phyloP scores from a whole-genome alignment of 2,113 vertebrate species.

The Zootoca vivipara region DNA sequence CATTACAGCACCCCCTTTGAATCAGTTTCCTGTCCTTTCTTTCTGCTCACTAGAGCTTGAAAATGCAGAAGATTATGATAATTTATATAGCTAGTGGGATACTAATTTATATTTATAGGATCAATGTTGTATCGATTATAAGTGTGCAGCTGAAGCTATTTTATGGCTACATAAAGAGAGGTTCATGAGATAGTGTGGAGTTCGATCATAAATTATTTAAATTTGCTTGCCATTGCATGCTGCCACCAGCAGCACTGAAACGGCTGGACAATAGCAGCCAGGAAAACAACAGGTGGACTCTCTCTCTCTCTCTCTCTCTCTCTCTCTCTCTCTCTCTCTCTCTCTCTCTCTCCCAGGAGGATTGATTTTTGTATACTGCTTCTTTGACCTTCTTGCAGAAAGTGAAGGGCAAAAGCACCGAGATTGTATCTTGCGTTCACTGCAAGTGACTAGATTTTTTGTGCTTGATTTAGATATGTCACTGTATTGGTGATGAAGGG shows the following conservation, averaged over 20 bases:
- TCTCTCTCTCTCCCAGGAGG: background rate
- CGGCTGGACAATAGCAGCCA: background rate
- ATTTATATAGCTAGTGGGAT: background rate
- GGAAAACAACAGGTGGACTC: background rate
- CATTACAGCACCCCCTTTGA: background rate
- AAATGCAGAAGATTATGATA: background rate
- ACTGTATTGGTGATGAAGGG: background rate
- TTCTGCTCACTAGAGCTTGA: background rate
- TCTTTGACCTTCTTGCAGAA: background rate
- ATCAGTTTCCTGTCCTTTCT: background rate
- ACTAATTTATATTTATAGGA: background rate
- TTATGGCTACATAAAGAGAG: background rate
- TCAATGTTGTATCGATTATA: constrained; percentile 12
- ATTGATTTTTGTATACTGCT: background rate
- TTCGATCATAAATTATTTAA: constrained; percentile 24
- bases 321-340: fast-evolving
- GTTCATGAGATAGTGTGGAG: background rate
- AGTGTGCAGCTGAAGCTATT: background rate
- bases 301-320: background rate
- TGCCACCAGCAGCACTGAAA: background rate
- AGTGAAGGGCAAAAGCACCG: constrained; percentile 5
- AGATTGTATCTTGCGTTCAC: background rate
- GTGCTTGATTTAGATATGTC: background rate
- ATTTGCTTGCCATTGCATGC: constrained; percentile 29
- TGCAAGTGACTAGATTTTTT: background rate